phyloP scores from a whole-genome alignment of 2,113 vertebrate genomes.

The Chlorodrepanis virens region DNA sequence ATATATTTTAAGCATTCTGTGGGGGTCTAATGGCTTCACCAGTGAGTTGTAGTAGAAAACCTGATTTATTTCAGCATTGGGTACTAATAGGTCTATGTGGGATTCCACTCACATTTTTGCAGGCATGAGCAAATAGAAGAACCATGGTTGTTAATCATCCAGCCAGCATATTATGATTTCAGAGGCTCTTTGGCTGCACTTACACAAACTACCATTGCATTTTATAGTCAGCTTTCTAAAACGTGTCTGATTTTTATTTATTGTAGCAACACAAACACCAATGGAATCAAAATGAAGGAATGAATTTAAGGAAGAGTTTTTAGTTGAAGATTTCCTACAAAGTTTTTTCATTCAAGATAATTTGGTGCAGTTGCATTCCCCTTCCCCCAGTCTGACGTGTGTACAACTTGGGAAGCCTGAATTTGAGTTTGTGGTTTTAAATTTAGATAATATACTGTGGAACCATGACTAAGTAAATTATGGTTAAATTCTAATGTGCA shows the following conservation, averaged over 20 bases:
- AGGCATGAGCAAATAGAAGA: neutral
- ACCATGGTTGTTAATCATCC: neutral
- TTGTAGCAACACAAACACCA: neutral
- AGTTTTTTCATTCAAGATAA: neutral
- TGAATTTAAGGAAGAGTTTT: neutral
- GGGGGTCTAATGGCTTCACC: neutral
- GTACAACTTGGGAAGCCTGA: neutral
- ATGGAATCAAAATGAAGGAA: neutral
- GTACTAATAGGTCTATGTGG: neutral
- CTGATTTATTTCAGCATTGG: conserved; percentile 9
- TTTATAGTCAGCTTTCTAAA: neutral
- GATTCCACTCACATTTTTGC: conserved; percentile 4
- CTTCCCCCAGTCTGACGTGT: neutral
- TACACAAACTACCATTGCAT: neutral
- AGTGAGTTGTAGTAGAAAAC: neutral
- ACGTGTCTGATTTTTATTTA: neutral
- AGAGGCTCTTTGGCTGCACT: neutral
- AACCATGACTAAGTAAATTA: neutral
- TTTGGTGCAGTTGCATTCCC: neutral
- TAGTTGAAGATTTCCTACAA: neutral
- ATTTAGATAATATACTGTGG: neutral
- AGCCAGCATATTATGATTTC: neutral
- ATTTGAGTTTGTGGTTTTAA: neutral
- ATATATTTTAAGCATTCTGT: neutral
- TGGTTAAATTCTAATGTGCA: neutral